Evolutionary conservation across 2,113 vertebrate species (phyloP).

Genomic region (Pholis gunnellus): DNA sequence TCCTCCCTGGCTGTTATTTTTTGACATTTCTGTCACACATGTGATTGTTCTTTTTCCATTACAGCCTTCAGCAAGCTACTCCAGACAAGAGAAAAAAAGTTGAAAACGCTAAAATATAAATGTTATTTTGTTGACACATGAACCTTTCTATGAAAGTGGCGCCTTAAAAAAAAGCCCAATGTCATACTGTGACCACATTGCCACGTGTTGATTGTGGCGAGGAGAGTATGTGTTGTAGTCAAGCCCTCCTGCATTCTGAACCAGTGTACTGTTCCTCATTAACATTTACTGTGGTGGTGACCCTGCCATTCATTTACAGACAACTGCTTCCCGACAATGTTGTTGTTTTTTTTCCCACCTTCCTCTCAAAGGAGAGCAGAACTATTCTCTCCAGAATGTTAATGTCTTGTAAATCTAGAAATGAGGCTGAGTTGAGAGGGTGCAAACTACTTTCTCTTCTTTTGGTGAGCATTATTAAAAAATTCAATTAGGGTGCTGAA

Average conservation of each 20-base stretch:
- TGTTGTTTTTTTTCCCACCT: slow-evolving; percentile 58
- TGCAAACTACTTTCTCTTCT: slow-evolving; percentile 47
- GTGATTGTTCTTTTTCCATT: slow-evolving; percentile 5
- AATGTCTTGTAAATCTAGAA: slow-evolving; percentile 77
- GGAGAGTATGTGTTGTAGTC: slow-evolving; percentile 25
- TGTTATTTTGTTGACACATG: slow-evolving; percentile 29
- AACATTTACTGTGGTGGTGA: slow-evolving; percentile 76
- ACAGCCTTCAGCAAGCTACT: not conserved
- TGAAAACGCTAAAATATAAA: slow-evolving; percentile 13
- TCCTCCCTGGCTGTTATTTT: slow-evolving; percentile 7
- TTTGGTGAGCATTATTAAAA: slow-evolving; percentile 71
- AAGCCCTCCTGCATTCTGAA: slow-evolving; percentile 55
- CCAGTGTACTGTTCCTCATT: slow-evolving; percentile 75
- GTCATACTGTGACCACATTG: slow-evolving; percentile 2
- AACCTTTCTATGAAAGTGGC: slow-evolving; percentile 14
- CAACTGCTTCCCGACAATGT: slow-evolving; percentile 80
- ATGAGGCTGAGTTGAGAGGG: slow-evolving; percentile 50
- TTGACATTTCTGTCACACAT: slow-evolving; percentile 1
- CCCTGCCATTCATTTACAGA: slow-evolving; percentile 83
- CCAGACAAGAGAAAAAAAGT: not conserved
- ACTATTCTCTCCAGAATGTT: slow-evolving; percentile 77
- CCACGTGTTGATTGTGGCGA: slow-evolving; percentile 20
- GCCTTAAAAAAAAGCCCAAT: not conserved
- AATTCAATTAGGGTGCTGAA: slow-evolving; percentile 75
- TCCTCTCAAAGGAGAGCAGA: slow-evolving; percentile 70